phyloP scores from a whole-genome alignment of 2,797 vertebrate genomes.

The Pseudochaenichthys georgianus region DNA sequence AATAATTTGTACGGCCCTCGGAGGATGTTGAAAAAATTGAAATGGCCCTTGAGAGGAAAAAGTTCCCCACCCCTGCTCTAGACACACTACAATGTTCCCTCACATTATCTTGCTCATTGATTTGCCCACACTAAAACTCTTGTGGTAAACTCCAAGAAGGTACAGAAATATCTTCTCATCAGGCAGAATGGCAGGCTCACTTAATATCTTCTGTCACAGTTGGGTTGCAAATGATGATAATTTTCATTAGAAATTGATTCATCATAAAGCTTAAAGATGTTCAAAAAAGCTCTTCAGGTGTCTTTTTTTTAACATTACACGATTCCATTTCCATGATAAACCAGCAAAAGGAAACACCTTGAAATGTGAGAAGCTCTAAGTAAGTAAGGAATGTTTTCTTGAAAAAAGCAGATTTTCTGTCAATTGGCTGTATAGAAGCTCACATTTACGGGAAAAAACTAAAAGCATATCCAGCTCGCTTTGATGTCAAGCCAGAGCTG shows the following conservation, averaged over 20 bases:
- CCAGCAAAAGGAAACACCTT: neutral
- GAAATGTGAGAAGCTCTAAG: neutral
- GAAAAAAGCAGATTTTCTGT: neutral
- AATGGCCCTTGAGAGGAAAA: too few relatives aligned
- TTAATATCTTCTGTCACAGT: neutral
- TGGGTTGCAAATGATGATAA: neutral
- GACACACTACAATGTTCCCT: neutral
- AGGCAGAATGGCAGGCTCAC: neutral
- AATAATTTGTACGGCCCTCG: too few relatives aligned
- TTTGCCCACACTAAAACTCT: neutral
- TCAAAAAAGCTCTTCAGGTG: neutral
- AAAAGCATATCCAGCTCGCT: neutral
- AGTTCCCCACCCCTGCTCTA: too few relatives aligned
- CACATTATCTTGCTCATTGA: neutral
- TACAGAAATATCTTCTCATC: neutral
- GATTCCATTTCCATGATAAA: neutral
- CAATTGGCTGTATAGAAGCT: neutral
- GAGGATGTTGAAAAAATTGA: too few relatives aligned
- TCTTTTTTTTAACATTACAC: too few relatives aligned
- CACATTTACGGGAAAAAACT: too few relatives aligned
- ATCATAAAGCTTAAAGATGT: neutral
- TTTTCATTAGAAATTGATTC: neutral
- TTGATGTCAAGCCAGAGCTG: neutral
- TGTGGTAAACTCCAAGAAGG: neutral
- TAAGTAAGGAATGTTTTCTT: constrained; percentile 1